phyloP scores from a whole-genome alignment of 2,113 vertebrate species.

The Raphicerus campestris region DNA sequence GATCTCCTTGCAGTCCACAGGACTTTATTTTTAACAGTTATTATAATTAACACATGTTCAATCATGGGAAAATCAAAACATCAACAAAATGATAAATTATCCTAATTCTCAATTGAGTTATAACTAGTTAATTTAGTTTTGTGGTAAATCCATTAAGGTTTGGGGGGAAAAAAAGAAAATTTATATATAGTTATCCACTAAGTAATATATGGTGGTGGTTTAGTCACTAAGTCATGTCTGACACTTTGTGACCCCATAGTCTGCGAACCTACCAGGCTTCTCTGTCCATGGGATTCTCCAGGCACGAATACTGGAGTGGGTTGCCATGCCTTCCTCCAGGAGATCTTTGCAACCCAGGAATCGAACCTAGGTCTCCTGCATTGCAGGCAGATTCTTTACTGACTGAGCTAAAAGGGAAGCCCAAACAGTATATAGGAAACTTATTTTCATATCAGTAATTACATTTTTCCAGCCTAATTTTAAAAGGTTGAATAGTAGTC shows the following conservation, averaged over 20 bases:
- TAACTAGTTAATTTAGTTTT: not conserved
- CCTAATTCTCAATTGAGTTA: not conserved
- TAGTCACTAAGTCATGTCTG: not conserved
- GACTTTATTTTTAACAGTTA: not conserved
- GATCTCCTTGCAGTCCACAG: not conserved
- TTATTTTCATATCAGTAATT: not conserved
- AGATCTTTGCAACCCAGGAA: not conserved
- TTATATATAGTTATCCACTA: not conserved
- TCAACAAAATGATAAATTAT: not conserved
- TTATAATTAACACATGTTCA: not conserved
- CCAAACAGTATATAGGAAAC: not conserved
- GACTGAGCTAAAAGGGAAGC: not conserved
- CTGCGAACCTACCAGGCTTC: not conserved
- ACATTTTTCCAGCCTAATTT: not conserved
- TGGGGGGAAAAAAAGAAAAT: not conserved
- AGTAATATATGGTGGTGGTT: not conserved
- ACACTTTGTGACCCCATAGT: not conserved
- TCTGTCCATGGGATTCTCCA: not conserved
- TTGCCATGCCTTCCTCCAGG: not conserved
- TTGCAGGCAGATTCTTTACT: not conserved
- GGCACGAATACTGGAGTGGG: not conserved
- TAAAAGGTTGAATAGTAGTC: not conserved
- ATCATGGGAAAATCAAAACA: not conserved
- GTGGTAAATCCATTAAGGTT: not conserved
- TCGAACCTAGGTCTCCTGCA: not conserved